Evolutionary conservation across 2,797 vertebrate species (phyloP).

Genomic region (Tamandua tetradactyla): DNA sequence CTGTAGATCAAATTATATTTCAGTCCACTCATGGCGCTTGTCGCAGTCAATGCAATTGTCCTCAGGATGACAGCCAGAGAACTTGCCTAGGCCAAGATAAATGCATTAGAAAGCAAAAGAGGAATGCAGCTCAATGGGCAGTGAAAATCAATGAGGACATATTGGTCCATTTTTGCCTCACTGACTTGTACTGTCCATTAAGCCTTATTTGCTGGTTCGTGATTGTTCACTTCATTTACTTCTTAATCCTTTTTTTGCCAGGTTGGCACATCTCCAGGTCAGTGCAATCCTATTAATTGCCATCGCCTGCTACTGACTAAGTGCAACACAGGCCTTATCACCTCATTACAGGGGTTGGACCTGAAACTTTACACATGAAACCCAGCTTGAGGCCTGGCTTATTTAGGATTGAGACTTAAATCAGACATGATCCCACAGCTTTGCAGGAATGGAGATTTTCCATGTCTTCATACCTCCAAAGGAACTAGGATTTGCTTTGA

Average conservation of each 20-base stretch:
- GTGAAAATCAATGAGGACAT: constrained; percentile 77
- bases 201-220: constrained; percentile 77
- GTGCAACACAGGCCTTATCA: constrained; percentile 77
- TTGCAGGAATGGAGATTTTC: constrained; percentile 73
- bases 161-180: constrained; percentile 73
- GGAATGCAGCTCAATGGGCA: constrained; percentile 72
- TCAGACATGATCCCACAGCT: constrained; percentile 80
- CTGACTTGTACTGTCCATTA: constrained; percentile 75
- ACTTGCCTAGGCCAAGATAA: constrained; percentile 65
- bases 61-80: constrained; percentile 61
- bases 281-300: constrained; percentile 78
- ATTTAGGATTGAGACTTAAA: constrained; percentile 63
- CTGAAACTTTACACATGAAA: constrained; percentile 73
- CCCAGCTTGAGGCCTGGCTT: constrained; percentile 61
- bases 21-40: not conserved
- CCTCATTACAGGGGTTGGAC: constrained; percentile 76
- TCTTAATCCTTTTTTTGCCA: constrained; percentile 76
- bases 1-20: constrained; percentile 5
- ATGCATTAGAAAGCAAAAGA: constrained; percentile 69
- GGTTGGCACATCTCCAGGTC: constrained; percentile 76
- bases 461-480: constrained; percentile 55
- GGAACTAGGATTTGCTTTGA: constrained; percentile 32
- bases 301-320: constrained; percentile 71
- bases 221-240: constrained; percentile 78
- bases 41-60: constrained; percentile 22